These are phyloP conservation scores for Drosophila tanythrix DNA, from an alignment of 2,888 invertebrate genomes.

Conservation along the genomic window DNA sequence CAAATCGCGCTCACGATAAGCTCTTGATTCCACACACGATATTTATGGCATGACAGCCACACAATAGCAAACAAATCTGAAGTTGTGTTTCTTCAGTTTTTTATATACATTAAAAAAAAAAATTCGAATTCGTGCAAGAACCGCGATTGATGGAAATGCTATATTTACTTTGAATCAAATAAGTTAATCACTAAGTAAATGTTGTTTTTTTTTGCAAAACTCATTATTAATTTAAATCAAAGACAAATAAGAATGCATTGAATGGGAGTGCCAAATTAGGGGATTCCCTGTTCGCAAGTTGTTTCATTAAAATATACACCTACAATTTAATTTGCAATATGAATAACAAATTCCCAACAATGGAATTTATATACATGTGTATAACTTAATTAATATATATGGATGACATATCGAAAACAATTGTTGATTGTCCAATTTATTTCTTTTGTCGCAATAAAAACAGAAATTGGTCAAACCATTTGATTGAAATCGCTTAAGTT, in stretches of 20 bases:
- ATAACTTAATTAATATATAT: constrained; percentile 21
- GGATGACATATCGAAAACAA: constrained; percentile 58
- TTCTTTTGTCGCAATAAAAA: constrained; percentile 15
- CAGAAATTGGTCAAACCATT: constrained; percentile 47
- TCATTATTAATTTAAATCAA: background rate
- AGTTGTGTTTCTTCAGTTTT: background rate
- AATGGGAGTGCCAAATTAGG: background rate
- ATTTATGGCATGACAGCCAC: constrained; percentile 50
- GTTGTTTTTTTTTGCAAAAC: background rate
- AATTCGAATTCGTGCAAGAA: background rate
- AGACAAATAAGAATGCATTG: background rate
- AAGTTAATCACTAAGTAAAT: background rate
- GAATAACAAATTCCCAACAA: constrained; percentile 12
- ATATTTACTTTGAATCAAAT: background rate
- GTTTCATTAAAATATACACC: background rate
- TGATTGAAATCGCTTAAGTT: constrained; percentile 57
- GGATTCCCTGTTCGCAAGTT: background rate
- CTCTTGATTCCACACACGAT: constrained; percentile 42
- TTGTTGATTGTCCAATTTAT: constrained; percentile 58
- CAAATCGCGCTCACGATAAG: constrained; percentile 63
- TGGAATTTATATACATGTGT: constrained; percentile 1
- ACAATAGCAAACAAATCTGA: background rate
- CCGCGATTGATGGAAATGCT: background rate
- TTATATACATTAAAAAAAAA: background rate
- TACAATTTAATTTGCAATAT: constrained; percentile 13